phyloP scores from a whole-genome alignment of 2,888 invertebrate genomes.

The Gisinianus flammeolus region DNA sequence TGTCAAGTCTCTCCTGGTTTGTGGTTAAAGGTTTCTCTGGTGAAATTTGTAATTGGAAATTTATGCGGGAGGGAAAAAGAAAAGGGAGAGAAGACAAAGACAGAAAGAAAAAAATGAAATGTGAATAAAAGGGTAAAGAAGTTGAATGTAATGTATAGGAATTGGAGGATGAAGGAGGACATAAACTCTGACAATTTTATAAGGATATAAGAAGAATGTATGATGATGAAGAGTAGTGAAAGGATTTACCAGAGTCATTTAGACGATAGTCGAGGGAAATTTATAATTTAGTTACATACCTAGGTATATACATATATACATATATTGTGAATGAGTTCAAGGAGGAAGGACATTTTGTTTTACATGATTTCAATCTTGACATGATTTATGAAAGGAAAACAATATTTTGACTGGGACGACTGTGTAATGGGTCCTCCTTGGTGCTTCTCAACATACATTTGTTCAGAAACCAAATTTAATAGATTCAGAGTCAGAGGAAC shows the following conservation, averaged over 20 bases:
- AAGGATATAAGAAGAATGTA: background rate
- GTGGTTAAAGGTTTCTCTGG: background rate
- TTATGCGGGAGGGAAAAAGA: background rate
- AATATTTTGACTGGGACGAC: slow-evolving; percentile 2
- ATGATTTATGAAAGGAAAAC: slow-evolving; percentile 15
- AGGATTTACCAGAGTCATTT: too few relatives aligned
- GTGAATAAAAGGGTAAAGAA: too few relatives aligned
- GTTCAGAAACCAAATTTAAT: background rate
- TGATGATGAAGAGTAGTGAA: background rate
- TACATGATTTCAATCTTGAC: slow-evolving; percentile 15
- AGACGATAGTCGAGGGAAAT: too few relatives aligned
- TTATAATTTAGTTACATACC: too few relatives aligned
- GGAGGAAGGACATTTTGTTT: background rate
- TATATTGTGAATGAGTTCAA: background rate
- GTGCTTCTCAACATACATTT: background rate
- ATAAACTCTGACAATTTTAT: background rate
- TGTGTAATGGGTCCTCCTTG: background rate
- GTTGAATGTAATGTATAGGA: too few relatives aligned
- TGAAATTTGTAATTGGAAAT: background rate
- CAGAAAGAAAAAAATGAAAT: background rate
- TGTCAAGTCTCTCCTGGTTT: background rate
- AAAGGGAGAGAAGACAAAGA: background rate
- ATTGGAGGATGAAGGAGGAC: background rate
- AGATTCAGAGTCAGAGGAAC: background rate
- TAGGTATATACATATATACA: background rate